phyloP scores from a whole-genome alignment of 1,140 invertebrate species.

The Anoplophora glabripennis region DNA sequence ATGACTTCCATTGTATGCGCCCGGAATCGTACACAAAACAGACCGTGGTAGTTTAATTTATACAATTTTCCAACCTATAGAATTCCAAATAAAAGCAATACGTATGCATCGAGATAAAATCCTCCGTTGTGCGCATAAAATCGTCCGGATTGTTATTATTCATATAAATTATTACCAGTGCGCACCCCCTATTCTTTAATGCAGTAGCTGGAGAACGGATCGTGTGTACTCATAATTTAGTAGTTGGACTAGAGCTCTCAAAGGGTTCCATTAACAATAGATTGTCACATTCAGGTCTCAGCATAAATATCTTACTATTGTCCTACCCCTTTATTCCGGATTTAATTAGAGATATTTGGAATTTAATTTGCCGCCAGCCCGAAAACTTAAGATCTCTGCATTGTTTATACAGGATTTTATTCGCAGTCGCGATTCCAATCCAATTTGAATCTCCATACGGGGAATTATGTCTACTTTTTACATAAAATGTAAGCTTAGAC shows the following conservation, averaged over 20 bases:
- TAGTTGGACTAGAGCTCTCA: constrained; percentile 6
- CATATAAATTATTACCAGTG: too few species aligned
- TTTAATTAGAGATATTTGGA: constrained; percentile 30
- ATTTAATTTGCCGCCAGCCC: constrained; percentile 18
- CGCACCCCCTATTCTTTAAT: constrained; percentile 5
- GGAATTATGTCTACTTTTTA: too few species aligned
- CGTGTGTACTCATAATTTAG: constrained; percentile 23
- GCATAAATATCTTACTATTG: constrained; percentile 31
- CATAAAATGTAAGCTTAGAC: too few species aligned
- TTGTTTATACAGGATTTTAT: constrained; percentile 20
- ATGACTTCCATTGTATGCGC: too few species aligned
- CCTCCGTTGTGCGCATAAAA: too few species aligned
- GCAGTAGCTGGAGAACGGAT: neutral
- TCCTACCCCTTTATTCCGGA: constrained; percentile 19
- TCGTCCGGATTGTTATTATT: too few species aligned
- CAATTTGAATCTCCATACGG: neutral
- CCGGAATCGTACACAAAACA: too few species aligned
- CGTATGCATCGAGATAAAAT: too few species aligned
- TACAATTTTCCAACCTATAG: too few species aligned
- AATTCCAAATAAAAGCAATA: too few species aligned
- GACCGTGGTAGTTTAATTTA: too few species aligned
- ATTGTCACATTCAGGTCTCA: constrained; percentile 30
- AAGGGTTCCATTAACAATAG: constrained; percentile 28
- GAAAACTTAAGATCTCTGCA: constrained; percentile 5
- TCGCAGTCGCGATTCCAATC: constrained; percentile 7